Percentiles rank a stretch among this genome's conserved stretches.
Evolutionary conservation across 2,888 invertebrate species (phyloP).

Genomic region (Spilosoma lubricipeda): DNA sequence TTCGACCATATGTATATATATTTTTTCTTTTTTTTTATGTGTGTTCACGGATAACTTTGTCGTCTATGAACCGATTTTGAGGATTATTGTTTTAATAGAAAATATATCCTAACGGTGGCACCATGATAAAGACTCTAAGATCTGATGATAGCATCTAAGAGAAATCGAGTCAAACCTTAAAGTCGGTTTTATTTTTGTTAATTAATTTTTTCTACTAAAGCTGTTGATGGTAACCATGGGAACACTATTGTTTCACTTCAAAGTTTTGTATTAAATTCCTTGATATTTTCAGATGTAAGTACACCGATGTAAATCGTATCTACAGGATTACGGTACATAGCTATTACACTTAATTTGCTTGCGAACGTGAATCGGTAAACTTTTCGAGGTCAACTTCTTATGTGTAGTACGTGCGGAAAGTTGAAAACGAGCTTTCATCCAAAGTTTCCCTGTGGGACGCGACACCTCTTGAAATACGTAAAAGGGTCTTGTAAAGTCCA

Average conservation of each 20-base stretch:
- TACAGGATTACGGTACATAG: neutral
- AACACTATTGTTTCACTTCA: neutral
- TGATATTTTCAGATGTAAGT: neutral
- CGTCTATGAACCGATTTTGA: no score
- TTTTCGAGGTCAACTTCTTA: constrained; percentile 34
- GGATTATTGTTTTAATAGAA: no score
- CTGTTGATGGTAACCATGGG: no score
- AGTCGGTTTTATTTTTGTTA: no score
- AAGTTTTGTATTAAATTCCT: neutral
- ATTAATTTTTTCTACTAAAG: no score
- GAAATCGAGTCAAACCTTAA: no score
- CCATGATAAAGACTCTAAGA: no score
- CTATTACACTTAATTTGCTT: constrained; percentile 23
- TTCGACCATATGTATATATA: no score
- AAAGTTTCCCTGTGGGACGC: constrained; percentile 31
- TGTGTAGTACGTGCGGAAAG: constrained; percentile 21
- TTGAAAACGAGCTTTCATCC: constrained; percentile 16
- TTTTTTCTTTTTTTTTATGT: no score
- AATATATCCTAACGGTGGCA: no score
- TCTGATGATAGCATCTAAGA: no score
- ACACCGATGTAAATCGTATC: neutral
- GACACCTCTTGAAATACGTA: constrained; percentile 27
- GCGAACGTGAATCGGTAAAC: constrained; percentile 30
- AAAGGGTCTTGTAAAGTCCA: constrained; percentile 13
- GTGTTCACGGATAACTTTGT: no score